Conservation (phyloP, 2,888 invertebrate genomes). For the Drosophila paramelanica region DNA sequence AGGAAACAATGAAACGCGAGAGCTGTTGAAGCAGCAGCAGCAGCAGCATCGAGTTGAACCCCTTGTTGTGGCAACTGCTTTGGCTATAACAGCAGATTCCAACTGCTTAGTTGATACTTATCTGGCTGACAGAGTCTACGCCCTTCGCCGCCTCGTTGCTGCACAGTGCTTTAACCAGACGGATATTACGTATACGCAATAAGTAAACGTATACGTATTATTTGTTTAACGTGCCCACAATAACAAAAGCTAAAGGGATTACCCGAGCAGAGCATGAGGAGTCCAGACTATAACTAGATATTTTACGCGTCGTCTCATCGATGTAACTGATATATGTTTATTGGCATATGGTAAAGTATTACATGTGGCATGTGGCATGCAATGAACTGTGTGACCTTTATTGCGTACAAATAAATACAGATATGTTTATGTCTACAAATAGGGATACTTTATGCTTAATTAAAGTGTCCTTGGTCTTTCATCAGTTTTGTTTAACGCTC, state of each 20-base stretch:
- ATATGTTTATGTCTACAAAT: not conserved
- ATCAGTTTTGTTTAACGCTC: not conserved
- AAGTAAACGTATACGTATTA: conserved; percentile 63
- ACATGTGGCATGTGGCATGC: not conserved
- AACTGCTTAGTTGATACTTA: conserved; percentile 77
- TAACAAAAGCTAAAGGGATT: conserved; percentile 52
- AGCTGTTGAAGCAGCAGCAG: conserved; percentile 29
- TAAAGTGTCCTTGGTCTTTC: not conserved
- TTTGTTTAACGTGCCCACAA: conserved; percentile 68
- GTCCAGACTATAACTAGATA: conserved; percentile 2
- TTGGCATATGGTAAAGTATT: not conserved
- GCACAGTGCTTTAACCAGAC: conserved; percentile 27
- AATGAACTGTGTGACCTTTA: not conserved
- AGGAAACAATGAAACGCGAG: conserved; percentile 29
- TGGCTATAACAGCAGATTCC: conserved; percentile 70
- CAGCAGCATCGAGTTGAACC: conserved; percentile 12
- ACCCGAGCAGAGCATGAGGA: conserved; percentile 1
- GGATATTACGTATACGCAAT: conserved; percentile 64
- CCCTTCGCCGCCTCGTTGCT: not conserved
- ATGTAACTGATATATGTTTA: not conserved
- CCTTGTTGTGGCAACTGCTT: conserved; percentile 57
- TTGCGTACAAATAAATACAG: not conserved
- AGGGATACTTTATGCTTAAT: not conserved
- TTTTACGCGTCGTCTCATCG: conserved; percentile 8
- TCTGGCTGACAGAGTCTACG: conserved; percentile 33